Percentiles rank a stretch among this genome's conserved stretches.
These are phyloP conservation scores for Nebria salina DNA, from an alignment of 2,888 invertebrate species.

Conservation along the genomic window DNA sequence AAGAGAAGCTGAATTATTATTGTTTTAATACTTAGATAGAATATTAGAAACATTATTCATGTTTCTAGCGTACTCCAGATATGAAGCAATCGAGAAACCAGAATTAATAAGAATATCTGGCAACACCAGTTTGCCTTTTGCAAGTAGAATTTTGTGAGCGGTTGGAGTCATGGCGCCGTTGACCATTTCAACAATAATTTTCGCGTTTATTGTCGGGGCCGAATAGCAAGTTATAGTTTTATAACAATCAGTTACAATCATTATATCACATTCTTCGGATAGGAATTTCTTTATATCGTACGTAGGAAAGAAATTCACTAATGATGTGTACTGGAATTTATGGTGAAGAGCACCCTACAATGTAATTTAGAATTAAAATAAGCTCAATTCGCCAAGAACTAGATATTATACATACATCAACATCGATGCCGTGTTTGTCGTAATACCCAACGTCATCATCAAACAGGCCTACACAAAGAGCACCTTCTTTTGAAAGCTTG, in stretches of 20 bases:
- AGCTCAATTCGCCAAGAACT: neutral
- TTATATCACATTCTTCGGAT: constrained; percentile 57
- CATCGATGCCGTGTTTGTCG: constrained; percentile 56
- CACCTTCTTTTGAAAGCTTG: constrained; percentile 54
- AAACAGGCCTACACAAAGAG: constrained; percentile 58
- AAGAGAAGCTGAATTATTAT: too few relatives aligned
- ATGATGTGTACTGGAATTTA: constrained; percentile 52
- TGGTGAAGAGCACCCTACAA: constrained; percentile 53
- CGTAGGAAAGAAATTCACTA: constrained; percentile 50
- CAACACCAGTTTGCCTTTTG: constrained; percentile 56
- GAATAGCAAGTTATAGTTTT: constrained; percentile 56
- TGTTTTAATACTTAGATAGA: neutral
- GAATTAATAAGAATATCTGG: constrained; percentile 59
- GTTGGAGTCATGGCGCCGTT: constrained; percentile 58
- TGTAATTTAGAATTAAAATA: neutral
- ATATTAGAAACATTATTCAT: neutral
- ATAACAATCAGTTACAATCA: constrained; percentile 56
- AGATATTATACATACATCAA: constrained; percentile 50
- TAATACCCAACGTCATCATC: constrained; percentile 56
- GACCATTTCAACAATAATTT: constrained; percentile 58
- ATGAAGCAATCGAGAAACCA: constrained; percentile 56
- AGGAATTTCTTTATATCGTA: constrained; percentile 51
- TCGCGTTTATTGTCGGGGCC: constrained; percentile 58
- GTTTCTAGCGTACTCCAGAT: constrained; percentile 53
- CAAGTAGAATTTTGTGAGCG: constrained; percentile 56